Percentiles rank a stretch among this genome's conserved stretches.
phyloP scores from a whole-genome alignment of 2,113 vertebrate genomes.

The Mastomys coucha region DNA sequence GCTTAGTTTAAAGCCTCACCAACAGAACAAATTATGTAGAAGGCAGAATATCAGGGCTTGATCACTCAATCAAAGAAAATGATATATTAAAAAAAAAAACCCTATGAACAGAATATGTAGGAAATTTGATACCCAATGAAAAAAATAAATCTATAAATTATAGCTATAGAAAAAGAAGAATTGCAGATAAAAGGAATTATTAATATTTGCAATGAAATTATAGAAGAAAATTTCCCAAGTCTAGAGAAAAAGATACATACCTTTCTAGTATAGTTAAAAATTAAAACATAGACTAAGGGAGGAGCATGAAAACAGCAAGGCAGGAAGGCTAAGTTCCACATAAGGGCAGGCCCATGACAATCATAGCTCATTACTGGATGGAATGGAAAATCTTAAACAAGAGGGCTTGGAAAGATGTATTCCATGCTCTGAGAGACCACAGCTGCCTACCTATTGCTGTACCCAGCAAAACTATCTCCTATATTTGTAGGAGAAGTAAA shows the following conservation, averaged over 20 bases:
- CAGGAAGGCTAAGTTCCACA: not conserved
- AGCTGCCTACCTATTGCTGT: not conserved
- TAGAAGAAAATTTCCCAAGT: not conserved
- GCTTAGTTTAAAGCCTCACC: not conserved
- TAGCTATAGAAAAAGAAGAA: not conserved
- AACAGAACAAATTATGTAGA: not conserved
- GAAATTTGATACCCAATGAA: not conserved
- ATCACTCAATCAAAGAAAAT: not conserved
- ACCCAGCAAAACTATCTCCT: not conserved
- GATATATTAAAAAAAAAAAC: not conserved
- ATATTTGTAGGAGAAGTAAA: not conserved
- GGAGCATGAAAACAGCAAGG: not conserved
- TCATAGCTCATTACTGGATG: not conserved
- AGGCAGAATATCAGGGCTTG: not conserved
- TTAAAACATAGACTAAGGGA: not conserved
- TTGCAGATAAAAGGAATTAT: not conserved
- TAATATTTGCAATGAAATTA: not conserved
- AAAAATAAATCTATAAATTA: not conserved
- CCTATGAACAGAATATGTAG: not conserved
- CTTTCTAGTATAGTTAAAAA: not conserved
- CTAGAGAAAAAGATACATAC: not conserved
- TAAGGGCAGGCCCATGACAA: not conserved
- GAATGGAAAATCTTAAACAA: not conserved
- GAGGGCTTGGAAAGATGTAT: not conserved
- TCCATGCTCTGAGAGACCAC: not conserved